Evolutionary conservation across 1,140 invertebrate species (phyloP).

Genomic region (Dermatophagoides farinae): DNA sequence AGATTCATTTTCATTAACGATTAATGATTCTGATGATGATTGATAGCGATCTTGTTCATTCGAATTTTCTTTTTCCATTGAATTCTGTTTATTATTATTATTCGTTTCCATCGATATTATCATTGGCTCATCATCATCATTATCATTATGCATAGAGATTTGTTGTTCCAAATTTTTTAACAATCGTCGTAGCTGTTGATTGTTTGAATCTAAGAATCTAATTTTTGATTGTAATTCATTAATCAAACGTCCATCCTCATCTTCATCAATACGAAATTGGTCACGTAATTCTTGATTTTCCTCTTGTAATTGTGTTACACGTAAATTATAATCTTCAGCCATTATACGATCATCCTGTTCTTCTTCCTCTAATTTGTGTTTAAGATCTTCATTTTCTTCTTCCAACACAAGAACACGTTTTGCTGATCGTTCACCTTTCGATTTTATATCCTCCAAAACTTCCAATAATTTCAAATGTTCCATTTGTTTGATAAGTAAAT

Average conservation of each 20-base stretch:
- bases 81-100: too few relatives aligned
- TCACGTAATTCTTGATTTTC: conserved; percentile 13
- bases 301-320: background rate
- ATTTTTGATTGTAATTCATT: background rate
- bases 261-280: conserved; percentile 5
- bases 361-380: conserved; percentile 10
- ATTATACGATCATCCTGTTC: conserved; percentile 7
- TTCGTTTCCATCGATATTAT: background rate
- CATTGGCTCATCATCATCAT: too few relatives aligned
- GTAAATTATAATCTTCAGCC: background rate
- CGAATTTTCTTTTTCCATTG: background rate
- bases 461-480: conserved; percentile 13
- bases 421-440: background rate
- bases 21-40: background rate
- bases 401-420: conserved; percentile 11
- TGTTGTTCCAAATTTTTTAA: conserved; percentile 4
- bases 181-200: background rate
- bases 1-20: background rate
- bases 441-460: conserved; percentile 8
- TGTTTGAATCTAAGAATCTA: background rate
- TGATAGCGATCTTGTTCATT: background rate
- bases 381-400: conserved; percentile 11
- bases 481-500: conserved; percentile 12
- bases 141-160: background rate
- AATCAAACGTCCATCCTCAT: background rate